Percentiles rank a stretch among this genome's conserved stretches.
phyloP scores from a whole-genome alignment of 2,888 invertebrate genomes.

The Clitarchus hookeri region DNA sequence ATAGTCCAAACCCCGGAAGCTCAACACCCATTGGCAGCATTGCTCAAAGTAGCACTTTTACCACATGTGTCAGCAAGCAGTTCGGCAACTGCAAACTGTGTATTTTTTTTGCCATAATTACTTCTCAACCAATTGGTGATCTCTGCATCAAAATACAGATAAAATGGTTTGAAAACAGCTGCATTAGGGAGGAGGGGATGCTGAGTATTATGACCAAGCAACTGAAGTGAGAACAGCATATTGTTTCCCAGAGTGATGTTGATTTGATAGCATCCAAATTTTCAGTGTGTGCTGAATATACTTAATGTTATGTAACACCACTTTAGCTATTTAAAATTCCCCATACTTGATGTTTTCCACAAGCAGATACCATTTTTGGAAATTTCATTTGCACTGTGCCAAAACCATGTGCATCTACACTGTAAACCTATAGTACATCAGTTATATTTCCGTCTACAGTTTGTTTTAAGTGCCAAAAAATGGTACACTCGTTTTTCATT shows the following conservation, averaged over 20 bases:
- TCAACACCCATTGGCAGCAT: background rate
- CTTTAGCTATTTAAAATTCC: too few relatives aligned
- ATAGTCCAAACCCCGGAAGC: background rate
- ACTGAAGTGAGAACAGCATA: background rate
- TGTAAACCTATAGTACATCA: too few relatives aligned
- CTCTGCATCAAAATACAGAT: background rate
- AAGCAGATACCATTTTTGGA: too few relatives aligned
- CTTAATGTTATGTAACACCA: too few relatives aligned
- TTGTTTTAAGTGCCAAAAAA: too few relatives aligned
- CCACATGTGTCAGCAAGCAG: background rate
- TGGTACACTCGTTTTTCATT: too few relatives aligned
- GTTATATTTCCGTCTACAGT: too few relatives aligned
- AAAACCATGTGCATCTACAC: too few relatives aligned
- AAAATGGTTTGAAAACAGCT: background rate
- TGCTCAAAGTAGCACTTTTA: background rate
- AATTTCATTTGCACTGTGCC: too few relatives aligned
- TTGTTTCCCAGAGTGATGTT: background rate
- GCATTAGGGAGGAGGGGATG: background rate
- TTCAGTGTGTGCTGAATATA: background rate
- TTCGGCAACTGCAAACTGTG: background rate
- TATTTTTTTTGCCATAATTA: background rate
- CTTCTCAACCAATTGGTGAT: background rate
- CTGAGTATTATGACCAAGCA: background rate
- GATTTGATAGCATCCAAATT: background rate
- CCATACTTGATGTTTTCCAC: too few relatives aligned